Conservation (phyloP, 2,888 invertebrate species). For the Exephanes ischioxanthus region DNA sequence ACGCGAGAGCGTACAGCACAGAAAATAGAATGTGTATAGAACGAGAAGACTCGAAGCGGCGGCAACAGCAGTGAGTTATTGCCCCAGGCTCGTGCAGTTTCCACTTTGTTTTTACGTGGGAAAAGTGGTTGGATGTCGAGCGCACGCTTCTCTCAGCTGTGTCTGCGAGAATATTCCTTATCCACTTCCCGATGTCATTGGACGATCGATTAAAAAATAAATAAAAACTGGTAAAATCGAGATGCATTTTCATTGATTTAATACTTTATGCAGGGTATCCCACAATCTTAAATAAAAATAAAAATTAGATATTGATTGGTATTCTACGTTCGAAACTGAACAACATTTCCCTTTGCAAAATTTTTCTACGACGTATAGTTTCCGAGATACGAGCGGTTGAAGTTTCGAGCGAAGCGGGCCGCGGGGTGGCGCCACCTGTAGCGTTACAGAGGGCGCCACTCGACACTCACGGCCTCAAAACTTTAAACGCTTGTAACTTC, state of each 20-base stretch:
- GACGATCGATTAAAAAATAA: not conserved
- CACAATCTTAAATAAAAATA: too few species aligned
- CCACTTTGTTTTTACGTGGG: constrained; percentile 65
- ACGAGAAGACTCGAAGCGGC: constrained; percentile 48
- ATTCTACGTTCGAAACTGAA: not conserved
- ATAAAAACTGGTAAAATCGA: not conserved
- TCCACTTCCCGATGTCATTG: constrained; percentile 23
- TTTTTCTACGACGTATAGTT: too few species aligned
- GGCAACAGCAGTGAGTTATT: constrained; percentile 64
- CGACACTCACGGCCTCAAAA: not conserved
- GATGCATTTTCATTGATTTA: too few species aligned
- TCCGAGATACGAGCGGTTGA: too few species aligned
- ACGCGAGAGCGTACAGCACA: constrained; percentile 11
- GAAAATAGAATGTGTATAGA: constrained; percentile 44
- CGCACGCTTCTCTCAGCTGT: constrained; percentile 16
- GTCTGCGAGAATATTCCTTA: constrained; percentile 25
- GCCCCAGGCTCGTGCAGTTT: constrained; percentile 63
- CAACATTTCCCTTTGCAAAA: not conserved
- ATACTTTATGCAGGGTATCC: too few species aligned
- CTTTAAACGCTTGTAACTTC: not conserved
- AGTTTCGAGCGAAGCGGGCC: not conserved
- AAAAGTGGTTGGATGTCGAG: constrained; percentile 52
- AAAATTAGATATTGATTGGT: not conserved
- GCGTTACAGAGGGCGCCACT: not conserved
- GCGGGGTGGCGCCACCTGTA: not conserved